Base-by-base conservation (phyloP, 2,113 vertebrate genomes). In the Bagarius yarrelli region DNA sequence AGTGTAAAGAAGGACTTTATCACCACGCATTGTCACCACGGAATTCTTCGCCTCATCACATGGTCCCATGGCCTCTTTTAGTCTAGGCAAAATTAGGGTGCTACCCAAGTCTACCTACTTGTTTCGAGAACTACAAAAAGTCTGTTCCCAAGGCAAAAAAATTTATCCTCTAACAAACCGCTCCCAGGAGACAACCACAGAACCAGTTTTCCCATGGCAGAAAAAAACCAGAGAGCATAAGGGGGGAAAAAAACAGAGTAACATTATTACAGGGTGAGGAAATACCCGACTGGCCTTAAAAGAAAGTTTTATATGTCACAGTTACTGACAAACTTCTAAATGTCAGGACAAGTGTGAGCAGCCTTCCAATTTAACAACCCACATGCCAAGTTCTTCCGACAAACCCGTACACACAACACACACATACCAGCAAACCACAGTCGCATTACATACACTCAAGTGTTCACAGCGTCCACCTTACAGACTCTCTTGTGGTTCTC, bases 241-340 rank as follows among this genome's bases (percentile, higher is more conserved):
- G 18, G 27, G 18, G 30, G 72, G 36, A 34, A 6, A 66, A 76
- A 74, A 81, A 27, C 52, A 64, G 63, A 85, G 64, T 32, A 69
- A 71, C 81, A 83, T 83, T 83, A 85, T 83, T 83, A 76, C 81
- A 67, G 84, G 78, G 78, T 83, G 81, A 80, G 84, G 81, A 83
- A 85, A 85, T 71, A 83, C 61, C 47, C 73, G 57, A 69, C 66
- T 74, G 56, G 77, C 78, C 15, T 57, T 74, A 73, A 83, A 75
- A 44, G 63, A 53, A 66, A 76, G 73, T 74, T 78, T 85, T 83
- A 73, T 85, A 77, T 82, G 78, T 73, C 67, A 78, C 52, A 71
- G 66, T 78, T 55, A 55, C 72, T 77, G 66, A 50, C 34, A 85
- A 85, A 76, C 72, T 30, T 75, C 71, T 57, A 69, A 85, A 79